Conservation (phyloP, 2,797 vertebrate species). For the Margarornis squamiger region DNA sequence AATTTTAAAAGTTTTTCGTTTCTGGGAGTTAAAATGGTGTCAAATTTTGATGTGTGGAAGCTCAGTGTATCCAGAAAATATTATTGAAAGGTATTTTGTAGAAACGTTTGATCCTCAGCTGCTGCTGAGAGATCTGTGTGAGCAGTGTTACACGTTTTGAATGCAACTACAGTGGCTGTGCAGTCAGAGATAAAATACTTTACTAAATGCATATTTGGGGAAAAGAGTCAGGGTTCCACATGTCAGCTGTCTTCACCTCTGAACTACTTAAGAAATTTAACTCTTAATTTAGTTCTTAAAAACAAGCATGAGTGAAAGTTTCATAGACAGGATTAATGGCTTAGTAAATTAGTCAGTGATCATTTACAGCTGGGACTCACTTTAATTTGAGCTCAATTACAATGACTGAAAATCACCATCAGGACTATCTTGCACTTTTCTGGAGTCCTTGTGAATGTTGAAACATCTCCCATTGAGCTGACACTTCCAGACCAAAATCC, state of each 20-base stretch:
- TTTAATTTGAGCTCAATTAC: constrained; percentile 17
- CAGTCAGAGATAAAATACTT: background rate
- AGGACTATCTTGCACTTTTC: background rate
- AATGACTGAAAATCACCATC: background rate
- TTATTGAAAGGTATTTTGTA: background rate
- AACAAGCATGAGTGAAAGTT: constrained; percentile 31
- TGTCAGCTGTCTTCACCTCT: constrained; percentile 11
- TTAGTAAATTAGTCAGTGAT: constrained; percentile 33
- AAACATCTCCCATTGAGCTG: background rate
- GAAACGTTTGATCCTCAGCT: background rate
- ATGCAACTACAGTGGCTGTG: background rate
- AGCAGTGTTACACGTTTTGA: background rate
- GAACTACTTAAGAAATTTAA: constrained; percentile 36
- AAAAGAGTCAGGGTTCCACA: background rate
- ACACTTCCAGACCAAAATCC: background rate
- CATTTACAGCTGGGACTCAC: constrained; percentile 9
- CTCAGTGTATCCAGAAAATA: background rate
- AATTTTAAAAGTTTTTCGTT: background rate
- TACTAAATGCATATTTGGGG: background rate
- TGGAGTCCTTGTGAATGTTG: background rate
- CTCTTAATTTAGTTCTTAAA: constrained; percentile 44
- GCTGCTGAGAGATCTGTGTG: background rate
- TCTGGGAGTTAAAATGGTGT: background rate
- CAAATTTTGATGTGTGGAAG: background rate
- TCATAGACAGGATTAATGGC: constrained; percentile 39